Conservation (phyloP, 2,888 invertebrate species). For the Catocala fraxini region DNA sequence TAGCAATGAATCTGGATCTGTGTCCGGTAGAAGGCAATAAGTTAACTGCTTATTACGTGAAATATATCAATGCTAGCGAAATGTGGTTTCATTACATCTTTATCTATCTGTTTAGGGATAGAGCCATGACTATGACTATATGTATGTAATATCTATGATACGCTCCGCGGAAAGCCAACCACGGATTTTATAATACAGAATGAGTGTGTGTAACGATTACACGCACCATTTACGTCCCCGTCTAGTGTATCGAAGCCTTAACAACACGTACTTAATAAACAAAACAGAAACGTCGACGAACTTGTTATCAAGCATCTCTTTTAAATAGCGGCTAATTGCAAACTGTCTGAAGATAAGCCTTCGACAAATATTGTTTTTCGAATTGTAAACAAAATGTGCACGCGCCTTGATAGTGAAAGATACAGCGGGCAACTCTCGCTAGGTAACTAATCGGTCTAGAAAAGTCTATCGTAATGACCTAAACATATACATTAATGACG, state of each 20-base stretch:
- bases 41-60: too few species aligned
- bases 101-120: too few species aligned
- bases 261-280: conserved; percentile 3
- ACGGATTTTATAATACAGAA: too few species aligned
- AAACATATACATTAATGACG: neutral
- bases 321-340: conserved; percentile 12
- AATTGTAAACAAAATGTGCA: conserved; percentile 13
- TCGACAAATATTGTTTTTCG: conserved; percentile 20
- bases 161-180: too few species aligned
- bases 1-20: too few species aligned
- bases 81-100: too few species aligned
- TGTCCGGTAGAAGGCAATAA: too few species aligned
- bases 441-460: neutral
- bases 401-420: conserved; percentile 25
- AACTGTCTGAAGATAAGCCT: conserved; percentile 34
- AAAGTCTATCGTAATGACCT: conserved; percentile 15
- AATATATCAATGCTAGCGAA: too few species aligned
- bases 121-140: too few species aligned
- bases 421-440: neutral
- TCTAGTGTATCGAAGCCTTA: neutral
- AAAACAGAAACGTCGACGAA: conserved; percentile 27
- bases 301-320: conserved; percentile 31
- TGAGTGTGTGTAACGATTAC: neutral
- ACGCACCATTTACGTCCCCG: neutral
- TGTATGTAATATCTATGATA: too few species aligned